Evolutionary conservation across 2,797 vertebrate species (phyloP).

Genomic region (Tauraco hartlaubi): DNA sequence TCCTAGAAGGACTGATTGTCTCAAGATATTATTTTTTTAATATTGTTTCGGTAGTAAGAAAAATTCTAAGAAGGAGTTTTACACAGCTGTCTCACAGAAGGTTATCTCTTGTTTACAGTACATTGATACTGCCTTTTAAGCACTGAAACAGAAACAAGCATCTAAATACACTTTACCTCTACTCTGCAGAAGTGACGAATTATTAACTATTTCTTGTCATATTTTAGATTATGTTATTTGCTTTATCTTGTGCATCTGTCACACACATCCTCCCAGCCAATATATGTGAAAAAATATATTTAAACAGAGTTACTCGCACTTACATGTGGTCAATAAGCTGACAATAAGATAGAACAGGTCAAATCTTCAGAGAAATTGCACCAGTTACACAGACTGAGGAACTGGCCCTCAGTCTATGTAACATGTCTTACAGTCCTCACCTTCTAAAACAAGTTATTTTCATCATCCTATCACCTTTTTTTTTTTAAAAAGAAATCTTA

Average conservation of each 20-base stretch:
- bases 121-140: slow-evolving; percentile 2
- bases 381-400: not conserved
- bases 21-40: not conserved
- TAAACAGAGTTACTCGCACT: not conserved
- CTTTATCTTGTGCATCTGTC: not conserved
- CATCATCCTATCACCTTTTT: not conserved
- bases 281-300: not conserved
- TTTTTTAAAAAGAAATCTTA: not conserved
- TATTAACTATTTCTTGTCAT: slow-evolving; percentile 15
- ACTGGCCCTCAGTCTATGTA: not conserved
- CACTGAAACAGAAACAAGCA: not conserved
- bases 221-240: not conserved
- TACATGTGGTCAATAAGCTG: not conserved
- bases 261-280: not conserved
- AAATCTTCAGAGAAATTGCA: not conserved
- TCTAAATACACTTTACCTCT: not conserved
- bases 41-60: not conserved
- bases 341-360: not conserved
- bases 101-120: slow-evolving; percentile 43
- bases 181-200: not conserved
- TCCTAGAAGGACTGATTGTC: not conserved
- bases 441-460: not conserved
- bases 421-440: not conserved
- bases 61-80: not conserved
- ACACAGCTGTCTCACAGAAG: not conserved